Evolutionary conservation across 2,888 invertebrate species (phyloP).

Genomic region (Pterostichus madidus): DNA sequence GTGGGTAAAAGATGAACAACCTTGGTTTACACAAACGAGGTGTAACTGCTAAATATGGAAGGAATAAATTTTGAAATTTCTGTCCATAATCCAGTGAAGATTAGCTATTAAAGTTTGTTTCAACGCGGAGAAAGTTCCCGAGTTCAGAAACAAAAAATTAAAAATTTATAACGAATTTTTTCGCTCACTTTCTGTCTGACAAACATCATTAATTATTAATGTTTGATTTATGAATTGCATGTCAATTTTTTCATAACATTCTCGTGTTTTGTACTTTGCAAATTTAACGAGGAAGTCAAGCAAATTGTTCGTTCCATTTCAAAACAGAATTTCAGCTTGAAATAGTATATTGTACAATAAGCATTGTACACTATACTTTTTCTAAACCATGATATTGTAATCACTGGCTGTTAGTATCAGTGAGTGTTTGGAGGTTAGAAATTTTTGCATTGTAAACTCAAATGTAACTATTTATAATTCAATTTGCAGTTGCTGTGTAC

Average conservation of each 20-base stretch:
- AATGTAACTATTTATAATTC: too few relatives aligned
- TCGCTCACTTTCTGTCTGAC: slow-evolving; percentile 29
- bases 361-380: too few relatives aligned
- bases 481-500: too few relatives aligned
- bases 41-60: too few relatives aligned
- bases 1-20: too few relatives aligned
- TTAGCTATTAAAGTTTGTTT: slow-evolving; percentile 20
- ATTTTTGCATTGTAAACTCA: too few relatives aligned
- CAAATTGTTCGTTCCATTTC: slow-evolving; percentile 10
- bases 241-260: slow-evolving; percentile 21
- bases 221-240: slow-evolving; percentile 38
- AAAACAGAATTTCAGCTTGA: slow-evolving; percentile 11
- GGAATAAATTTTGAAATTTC: slow-evolving; percentile 12
- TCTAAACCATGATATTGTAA: too few relatives aligned
- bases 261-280: slow-evolving; percentile 16
- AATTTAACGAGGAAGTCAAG: slow-evolving; percentile 4
- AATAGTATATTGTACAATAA: too few relatives aligned
- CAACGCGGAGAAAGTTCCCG: slow-evolving; percentile 27
- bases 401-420: too few relatives aligned
- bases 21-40: too few relatives aligned
- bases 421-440: too few relatives aligned
- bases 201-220: slow-evolving; percentile 48
- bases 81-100: background rate
- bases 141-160: slow-evolving; percentile 41
- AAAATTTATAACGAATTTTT: slow-evolving; percentile 49